Base-by-base conservation (phyloP, 2,797 vertebrate species). In the Erpetoichthys calabaricus region DNA sequence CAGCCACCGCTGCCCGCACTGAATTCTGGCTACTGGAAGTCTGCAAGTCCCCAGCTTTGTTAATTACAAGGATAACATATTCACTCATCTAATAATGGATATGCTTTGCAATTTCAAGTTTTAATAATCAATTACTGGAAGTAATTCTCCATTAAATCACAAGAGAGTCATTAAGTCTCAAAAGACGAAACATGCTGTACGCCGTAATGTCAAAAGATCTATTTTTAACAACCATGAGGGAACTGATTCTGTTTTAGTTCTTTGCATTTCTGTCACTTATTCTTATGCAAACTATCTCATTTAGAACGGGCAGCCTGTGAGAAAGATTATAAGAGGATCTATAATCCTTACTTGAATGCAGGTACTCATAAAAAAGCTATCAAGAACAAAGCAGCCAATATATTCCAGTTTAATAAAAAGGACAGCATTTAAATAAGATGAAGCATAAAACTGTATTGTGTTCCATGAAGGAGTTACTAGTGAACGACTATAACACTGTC, bases 41-140 rank as follows among this genome's bases (percentile, higher is more conserved):
- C 82, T 81, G 80, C 75, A 77, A 88, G 83, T 87, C 80, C 85
- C 79, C 66, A 83, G 88, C 86, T 90, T 91, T 91, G 91, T 92
- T 96, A 95, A 96, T 94, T 94, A 95, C 86, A 91, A 90, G 84
- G 83, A 89, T 89, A 93, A 92, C 89, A 89, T 89, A 88, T 88
- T 86, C 86, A 74, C 86, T 92, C 82, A 81, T 92, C 89, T 92
- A 89, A 90, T 91, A 92, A 91, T 89, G 89, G 89, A 93, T 89
- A 89, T 85, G 86, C 86, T 90, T 92, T 90, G 86, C 89, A 93
- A 93, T 92, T 94, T 92, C 86, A 89, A 88, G 87, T 92, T 98
- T 96, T 97, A 94, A 94, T 92, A 97, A 96, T 97, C 91, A 96
- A 94, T 97, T 96, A 93, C 90, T 83, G 87, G 84, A 88, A 85